These are phyloP conservation scores for Meda fulgida DNA, from an alignment of 2,797 vertebrate genomes.

Conservation along the genomic window DNA sequence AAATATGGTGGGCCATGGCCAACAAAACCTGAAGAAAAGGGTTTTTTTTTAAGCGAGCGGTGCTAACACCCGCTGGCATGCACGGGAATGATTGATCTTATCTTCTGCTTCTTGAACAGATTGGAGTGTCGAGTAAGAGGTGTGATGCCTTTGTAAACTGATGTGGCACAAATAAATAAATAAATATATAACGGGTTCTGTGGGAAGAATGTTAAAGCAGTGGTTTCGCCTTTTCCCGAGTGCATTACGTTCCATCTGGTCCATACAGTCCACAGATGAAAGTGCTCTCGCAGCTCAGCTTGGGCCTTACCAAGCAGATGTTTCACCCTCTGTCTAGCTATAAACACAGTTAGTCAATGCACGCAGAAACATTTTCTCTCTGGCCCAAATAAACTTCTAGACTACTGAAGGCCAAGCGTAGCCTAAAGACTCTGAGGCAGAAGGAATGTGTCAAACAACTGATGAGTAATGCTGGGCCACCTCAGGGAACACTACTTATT, in stretches of 20 bases:
- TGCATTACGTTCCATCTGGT: slow-evolving; percentile 42
- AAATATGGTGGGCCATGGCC: background rate
- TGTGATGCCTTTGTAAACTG: slow-evolving; percentile 46
- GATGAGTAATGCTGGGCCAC: slow-evolving; percentile 14
- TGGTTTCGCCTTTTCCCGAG: slow-evolving; percentile 33
- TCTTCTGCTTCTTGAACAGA: slow-evolving; percentile 43
- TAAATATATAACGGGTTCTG: slow-evolving; percentile 24
- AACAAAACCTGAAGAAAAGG: slow-evolving; percentile 1
- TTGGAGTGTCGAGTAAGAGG: slow-evolving; percentile 39
- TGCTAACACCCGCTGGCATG: slow-evolving; percentile 22
- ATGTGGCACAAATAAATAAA: slow-evolving; percentile 48
- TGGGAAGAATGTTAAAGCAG: slow-evolving; percentile 47
- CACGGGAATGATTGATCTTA: slow-evolving; percentile 32
- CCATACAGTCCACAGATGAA: slow-evolving; percentile 46
- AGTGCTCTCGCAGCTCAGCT: slow-evolving; percentile 46
- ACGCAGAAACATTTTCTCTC: slow-evolving; percentile 19
- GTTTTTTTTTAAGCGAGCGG: background rate
- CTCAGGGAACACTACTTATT: slow-evolving; percentile 20
- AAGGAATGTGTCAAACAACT: background rate
- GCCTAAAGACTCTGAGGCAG: slow-evolving; percentile 23
- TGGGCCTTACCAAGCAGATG: slow-evolving; percentile 48
- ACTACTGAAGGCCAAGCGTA: slow-evolving; percentile 19
- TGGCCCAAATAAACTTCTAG: slow-evolving; percentile 38
- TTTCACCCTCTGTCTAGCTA: slow-evolving; percentile 51
- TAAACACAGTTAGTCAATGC: slow-evolving; percentile 44